These are phyloP conservation scores for Creontiades dilutus DNA, from an alignment of 2,888 invertebrate species.

Conservation along the genomic window DNA sequence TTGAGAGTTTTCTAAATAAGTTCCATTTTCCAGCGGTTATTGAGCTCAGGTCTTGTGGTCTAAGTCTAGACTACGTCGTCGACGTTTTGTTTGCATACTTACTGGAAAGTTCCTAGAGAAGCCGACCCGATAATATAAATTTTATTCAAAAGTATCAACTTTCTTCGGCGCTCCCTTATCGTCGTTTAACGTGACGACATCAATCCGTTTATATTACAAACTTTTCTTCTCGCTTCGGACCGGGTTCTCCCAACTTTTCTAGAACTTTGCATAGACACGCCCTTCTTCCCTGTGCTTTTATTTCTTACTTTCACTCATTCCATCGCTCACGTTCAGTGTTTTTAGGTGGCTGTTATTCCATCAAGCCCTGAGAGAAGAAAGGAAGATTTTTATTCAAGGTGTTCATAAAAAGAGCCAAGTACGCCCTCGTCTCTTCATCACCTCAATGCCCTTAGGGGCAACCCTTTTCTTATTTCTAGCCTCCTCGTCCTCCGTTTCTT, in stretches of 20 bases:
- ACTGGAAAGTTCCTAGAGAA: background rate
- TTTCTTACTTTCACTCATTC: conserved; percentile 2
- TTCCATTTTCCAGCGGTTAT: too few relatives aligned
- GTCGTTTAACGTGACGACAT: background rate
- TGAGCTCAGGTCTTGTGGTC: too few relatives aligned
- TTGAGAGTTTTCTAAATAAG: too few relatives aligned
- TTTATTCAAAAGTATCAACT: conserved; percentile 2
- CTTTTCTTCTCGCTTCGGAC: background rate
- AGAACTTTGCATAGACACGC: background rate
- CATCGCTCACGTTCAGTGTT: background rate
- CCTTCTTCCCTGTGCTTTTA: background rate
- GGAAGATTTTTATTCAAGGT: conserved; percentile 15
- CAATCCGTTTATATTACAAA: conserved; percentile 19
- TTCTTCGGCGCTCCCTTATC: background rate
- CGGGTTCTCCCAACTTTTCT: background rate
- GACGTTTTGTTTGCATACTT: background rate
- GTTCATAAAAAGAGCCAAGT: conserved; percentile 1
- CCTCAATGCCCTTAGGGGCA: conserved; percentile 6
- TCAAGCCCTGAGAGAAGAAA: background rate
- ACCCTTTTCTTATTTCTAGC: conserved; percentile 3
- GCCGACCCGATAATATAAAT: background rate
- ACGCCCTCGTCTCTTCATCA: conserved; percentile 26
- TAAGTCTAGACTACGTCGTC: background rate
- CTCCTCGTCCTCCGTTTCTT: conserved; percentile 13
- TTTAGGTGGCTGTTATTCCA: conserved; percentile 22